These are phyloP conservation scores for Callopanchax toddi DNA, from an alignment of 2,113 vertebrate genomes.

Conservation along the genomic window DNA sequence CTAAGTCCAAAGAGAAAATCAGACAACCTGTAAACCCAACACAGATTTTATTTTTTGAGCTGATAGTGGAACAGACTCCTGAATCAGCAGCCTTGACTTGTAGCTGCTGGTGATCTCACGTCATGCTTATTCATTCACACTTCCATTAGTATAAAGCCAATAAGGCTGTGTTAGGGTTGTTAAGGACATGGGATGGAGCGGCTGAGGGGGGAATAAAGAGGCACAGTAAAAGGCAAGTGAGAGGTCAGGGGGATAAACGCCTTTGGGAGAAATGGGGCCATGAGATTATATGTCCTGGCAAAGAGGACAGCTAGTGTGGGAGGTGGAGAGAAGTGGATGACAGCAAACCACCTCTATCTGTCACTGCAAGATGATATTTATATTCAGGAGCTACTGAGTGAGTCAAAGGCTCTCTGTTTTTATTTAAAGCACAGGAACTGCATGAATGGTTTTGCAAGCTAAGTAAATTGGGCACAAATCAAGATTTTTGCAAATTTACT, in stretches of 20 bases:
- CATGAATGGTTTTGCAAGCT: conserved; percentile 16
- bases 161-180: conserved; percentile 20
- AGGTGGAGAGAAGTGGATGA: conserved; percentile 63
- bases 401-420: conserved; percentile 30
- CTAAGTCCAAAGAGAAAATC: conserved; percentile 10
- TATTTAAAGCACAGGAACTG: conserved; percentile 29
- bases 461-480: no score
- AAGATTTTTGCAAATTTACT: no score
- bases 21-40: conserved; percentile 3
- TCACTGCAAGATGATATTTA: conserved; percentile 52
- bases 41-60: conserved; percentile 31
- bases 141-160: conserved; percentile 22
- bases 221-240: conserved; percentile 52
- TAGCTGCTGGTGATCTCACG: conserved; percentile 26
- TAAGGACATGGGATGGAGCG: conserved; percentile 19
- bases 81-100: conserved; percentile 56
- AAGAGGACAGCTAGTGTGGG: conserved; percentile 50
- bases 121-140: conserved; percentile 8
- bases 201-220: conserved; percentile 43
- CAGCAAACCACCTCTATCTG: conserved; percentile 51
- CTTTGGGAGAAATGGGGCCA: conserved; percentile 65
- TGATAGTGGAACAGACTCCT: conserved; percentile 55
- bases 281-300: conserved; percentile 78
- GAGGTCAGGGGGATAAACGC: conserved; percentile 77
- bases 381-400: conserved; percentile 47